These are phyloP conservation scores for Neolamprologus tretocephalus DNA, from an alignment of 2,113 vertebrate genomes.

Conservation along the genomic window DNA sequence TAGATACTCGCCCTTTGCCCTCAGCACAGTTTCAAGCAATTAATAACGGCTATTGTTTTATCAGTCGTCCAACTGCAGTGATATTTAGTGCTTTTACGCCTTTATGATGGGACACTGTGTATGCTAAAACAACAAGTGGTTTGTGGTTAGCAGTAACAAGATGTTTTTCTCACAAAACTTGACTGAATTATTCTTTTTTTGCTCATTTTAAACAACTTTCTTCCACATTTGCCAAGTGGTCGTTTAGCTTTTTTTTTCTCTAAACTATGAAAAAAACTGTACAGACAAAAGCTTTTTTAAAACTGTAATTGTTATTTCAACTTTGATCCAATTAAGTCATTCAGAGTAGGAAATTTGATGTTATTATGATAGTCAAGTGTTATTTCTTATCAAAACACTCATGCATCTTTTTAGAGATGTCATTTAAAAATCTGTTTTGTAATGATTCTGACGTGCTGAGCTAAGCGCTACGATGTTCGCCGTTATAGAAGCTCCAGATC, in stretches of 20 bases:
- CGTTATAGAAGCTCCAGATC: conserved; percentile 27
- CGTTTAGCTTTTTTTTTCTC: background rate
- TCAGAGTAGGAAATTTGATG: conserved; percentile 16
- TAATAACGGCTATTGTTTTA: background rate
- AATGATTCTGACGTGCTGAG: background rate
- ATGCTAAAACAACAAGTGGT: background rate
- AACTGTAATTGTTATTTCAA: background rate
- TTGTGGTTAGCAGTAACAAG: background rate
- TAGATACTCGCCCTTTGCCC: background rate
- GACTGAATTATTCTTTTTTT: background rate
- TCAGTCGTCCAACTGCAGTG: background rate
- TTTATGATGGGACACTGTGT: background rate
- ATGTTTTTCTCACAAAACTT: background rate
- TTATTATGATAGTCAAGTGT: conserved; percentile 4
- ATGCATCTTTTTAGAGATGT: background rate
- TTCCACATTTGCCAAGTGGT: conserved; percentile 41
- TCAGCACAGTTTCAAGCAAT: background rate
- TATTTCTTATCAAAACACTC: conserved; percentile 1
- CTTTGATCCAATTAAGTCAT: background rate
- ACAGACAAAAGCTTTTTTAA: background rate
- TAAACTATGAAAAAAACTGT: conserved; percentile 1
- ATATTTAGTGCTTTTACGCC: background rate
- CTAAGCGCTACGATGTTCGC: background rate
- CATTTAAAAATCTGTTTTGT: background rate
- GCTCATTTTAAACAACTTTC: background rate